Evolutionary conservation across 1,140 invertebrate species (phyloP), one percentile per base, ranked within the genome.

Genomic region (Pogonognathellus flavescens): DNA sequence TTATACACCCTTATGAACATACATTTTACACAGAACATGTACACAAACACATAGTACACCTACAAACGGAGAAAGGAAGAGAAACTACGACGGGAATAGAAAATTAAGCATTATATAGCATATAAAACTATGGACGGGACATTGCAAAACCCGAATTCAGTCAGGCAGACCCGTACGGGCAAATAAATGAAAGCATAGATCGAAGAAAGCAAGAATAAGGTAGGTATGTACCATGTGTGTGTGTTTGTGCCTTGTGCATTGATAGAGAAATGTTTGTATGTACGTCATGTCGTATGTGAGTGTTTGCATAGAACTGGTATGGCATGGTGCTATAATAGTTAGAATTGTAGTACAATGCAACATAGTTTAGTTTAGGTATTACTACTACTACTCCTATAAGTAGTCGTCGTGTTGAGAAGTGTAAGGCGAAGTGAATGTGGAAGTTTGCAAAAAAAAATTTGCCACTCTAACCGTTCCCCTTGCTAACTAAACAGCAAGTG

Each of bases 121-220:
- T 41, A 41, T 41, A 6, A 41, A 41, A 41, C 31, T 41, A 6
- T 41, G 31, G 31, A 41, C 31, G 31, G 31, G 31, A 41, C 31
- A 41, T 1, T 41, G 31, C 6, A 41, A 41, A 6, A 41, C 2
- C 31, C 6, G 41, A 31, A 31, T 6, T 18, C 41, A 76, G 25
- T 76, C 25, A 49, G 49, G 70, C 3, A 76, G n/a, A 76, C 4
- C 70, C 70, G 14, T 4, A 76, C 6, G 16, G 49, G 70, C 70
- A 41, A 76, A 76, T 31, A 49, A 76, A 31, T 41, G 16, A 76
- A 76, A 50, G 66, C n/a, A 76, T 76, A 76, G 70, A 76, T 76
- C 70, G 70, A 72, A 72, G 66, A 25, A 41, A 41, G 31, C 31
- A 41, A 41, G 31, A n/a, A n/a, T 41, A 41, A 3, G 31, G 1